Evolutionary conservation across 2,888 invertebrate species (phyloP).

Genomic region (Nemapogon koenigi): DNA sequence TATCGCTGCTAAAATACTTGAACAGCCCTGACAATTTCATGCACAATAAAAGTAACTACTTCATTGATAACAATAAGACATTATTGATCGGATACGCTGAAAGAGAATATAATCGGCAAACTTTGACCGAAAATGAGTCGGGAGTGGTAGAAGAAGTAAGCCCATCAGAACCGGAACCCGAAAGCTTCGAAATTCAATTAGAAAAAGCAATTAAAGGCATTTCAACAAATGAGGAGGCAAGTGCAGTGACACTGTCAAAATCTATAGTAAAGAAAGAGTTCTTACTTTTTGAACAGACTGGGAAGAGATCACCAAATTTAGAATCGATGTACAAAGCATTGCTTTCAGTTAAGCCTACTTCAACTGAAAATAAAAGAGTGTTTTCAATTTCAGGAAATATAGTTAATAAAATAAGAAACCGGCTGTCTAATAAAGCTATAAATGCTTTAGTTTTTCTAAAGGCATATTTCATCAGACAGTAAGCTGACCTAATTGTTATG

Average conservation of each 20-base stretch:
- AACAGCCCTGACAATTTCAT: slow-evolving; percentile 14
- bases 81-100: slow-evolving; percentile 13
- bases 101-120: slow-evolving; percentile 10
- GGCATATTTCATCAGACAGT: slow-evolving; percentile 13
- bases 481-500: slow-evolving; percentile 13
- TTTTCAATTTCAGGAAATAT: slow-evolving; percentile 14
- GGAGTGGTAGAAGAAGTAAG: too few species aligned
- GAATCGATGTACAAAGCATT: slow-evolving; percentile 50
- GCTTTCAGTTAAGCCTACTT: slow-evolving; percentile 15
- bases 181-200: slow-evolving; percentile 14
- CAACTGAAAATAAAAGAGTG: slow-evolving; percentile 12
- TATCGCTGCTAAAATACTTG: slow-evolving; percentile 16
- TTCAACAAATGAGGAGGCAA: slow-evolving; percentile 15
- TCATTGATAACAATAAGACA: slow-evolving; percentile 15
- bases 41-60: slow-evolving; percentile 15
- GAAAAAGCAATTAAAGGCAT: too few species aligned
- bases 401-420: slow-evolving; percentile 10
- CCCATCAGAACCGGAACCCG: slow-evolving; percentile 15
- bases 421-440: slow-evolving; percentile 8
- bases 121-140: too few species aligned
- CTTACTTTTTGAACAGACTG: slow-evolving; percentile 16
- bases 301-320: slow-evolving; percentile 16
- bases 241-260: slow-evolving; percentile 13
- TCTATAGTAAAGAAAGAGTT: slow-evolving; percentile 16
- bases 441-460: slow-evolving; percentile 11